phyloP scores from a whole-genome alignment of 2,888 invertebrate species.

The Drosophila borealis region DNA sequence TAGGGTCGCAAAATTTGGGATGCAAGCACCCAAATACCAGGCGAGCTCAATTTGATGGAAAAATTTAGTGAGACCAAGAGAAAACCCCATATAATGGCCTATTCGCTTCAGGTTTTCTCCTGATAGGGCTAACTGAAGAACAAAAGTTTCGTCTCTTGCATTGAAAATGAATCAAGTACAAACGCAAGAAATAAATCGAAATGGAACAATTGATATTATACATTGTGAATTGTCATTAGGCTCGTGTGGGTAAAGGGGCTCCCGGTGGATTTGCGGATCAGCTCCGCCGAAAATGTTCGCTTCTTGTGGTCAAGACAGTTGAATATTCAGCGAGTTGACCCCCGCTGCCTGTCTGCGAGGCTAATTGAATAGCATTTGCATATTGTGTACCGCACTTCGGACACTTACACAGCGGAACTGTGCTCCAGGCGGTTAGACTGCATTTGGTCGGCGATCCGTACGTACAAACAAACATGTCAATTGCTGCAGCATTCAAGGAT shows the following conservation, averaged over 20 bases:
- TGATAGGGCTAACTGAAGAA: background rate
- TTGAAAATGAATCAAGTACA: background rate
- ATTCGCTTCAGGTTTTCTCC: no score
- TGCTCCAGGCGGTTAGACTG: conserved; percentile 10
- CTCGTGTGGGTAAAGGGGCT: background rate
- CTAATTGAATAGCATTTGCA: conserved; percentile 27
- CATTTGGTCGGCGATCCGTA: conserved; percentile 30
- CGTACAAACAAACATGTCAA: conserved; percentile 75
- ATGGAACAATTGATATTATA: no score
- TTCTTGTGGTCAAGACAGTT: background rate
- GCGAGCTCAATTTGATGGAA: no score
- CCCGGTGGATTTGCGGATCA: background rate
- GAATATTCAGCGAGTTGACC: conserved; percentile 41
- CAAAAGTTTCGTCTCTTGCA: background rate
- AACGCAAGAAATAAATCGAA: background rate
- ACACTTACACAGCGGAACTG: background rate
- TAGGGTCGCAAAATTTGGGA: background rate
- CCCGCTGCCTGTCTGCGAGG: background rate
- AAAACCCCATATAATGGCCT: no score
- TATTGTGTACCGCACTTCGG: conserved; percentile 11
- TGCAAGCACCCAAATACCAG: background rate
- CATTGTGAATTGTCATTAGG: no score
- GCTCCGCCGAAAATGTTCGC: background rate
- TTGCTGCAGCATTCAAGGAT: conserved; percentile 89
- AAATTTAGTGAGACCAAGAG: no score